Evolutionary conservation across 2,113 vertebrate species (phyloP), one percentile per base, ranked within the genome.

Genomic region (Caretta caretta): DNA sequence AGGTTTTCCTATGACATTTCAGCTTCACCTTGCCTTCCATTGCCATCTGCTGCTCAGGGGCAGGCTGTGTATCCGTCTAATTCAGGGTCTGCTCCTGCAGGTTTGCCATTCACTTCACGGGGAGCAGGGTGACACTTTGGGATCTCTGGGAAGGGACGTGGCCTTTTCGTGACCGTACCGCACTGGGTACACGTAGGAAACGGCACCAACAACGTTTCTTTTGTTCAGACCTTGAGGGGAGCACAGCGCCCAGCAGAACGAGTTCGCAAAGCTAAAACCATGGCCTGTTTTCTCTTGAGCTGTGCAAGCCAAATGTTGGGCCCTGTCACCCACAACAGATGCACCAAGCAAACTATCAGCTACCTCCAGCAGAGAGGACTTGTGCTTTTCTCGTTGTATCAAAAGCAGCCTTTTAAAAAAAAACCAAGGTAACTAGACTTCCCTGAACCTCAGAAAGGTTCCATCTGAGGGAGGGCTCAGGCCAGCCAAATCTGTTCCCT

Each of bases 251-350:
- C n/a, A 11, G 46, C 42, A 80, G 38, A 85, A 5, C 6, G 2
- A 2, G 17, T 38, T 20, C 69, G 48, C 10, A 0, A 49, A 31
- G 17, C 42, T 42, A 8, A 62, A 84, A 5, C 3, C 25, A 2
- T 0, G 0, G 62, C 56, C 53, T 51, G 5, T 72, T 25, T 51
- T 22, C 54, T 10, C 50, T 25, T 56, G 24, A 4, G 35, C 0
- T 22, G 53, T 4, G 59, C 42, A 62, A 56, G 2, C 51, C 65
- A 4, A 2, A 25, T 8, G 42, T 35, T 1, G 5, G 0, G 0
- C 0, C 57, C 31, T 25, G 79, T 19, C 19, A 29, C 31, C 29
- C 51, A 29, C 27, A 80, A 50, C 14, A 6, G 46, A 48, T 27
- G 75, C 13, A 48, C 4, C 25, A 27, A 46, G 72, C 42, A 78